phyloP scores from a whole-genome alignment of 2,888 invertebrate species.

The Leptarthrus brevirostris region DNA sequence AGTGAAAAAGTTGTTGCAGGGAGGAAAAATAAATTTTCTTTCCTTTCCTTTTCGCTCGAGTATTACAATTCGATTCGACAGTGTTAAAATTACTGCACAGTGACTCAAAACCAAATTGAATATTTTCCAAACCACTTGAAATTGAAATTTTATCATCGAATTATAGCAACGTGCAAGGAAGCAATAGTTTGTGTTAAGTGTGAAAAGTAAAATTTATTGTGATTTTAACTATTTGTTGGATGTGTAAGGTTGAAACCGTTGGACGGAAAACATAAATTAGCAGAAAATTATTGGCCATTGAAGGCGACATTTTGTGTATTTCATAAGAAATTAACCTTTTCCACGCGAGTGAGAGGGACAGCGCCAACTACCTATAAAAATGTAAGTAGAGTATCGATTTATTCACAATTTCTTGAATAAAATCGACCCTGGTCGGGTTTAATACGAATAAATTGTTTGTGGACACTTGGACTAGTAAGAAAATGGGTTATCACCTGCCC shows the following conservation, averaged over 20 bases:
- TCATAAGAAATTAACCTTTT: conserved; percentile 23
- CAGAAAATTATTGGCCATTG: conserved; percentile 9
- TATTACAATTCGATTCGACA: not conserved
- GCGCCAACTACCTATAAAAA: conserved; percentile 51
- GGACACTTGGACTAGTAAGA: not conserved
- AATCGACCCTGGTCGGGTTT: conserved; percentile 23
- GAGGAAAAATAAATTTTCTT: conserved; percentile 8
- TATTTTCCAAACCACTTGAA: no score
- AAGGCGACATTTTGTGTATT: conserved; percentile 40
- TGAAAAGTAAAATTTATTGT: not conserved
- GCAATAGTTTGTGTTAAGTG: conserved; percentile 23
- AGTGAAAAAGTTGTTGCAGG: not conserved
- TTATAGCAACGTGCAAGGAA: conserved; percentile 18
- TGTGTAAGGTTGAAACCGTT: not conserved
- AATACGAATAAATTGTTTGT: conserved; percentile 19
- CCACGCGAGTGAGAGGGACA: conserved; percentile 50
- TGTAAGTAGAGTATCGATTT: conserved; percentile 55
- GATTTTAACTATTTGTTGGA: not conserved
- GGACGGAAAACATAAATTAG: not conserved
- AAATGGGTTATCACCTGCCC: conserved; percentile 19
- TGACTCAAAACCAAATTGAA: not conserved
- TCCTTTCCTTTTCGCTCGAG: not conserved
- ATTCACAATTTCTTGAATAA: conserved; percentile 24
- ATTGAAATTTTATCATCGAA: conserved; percentile 29
- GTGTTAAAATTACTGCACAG: not conserved